Base-by-base conservation (phyloP, 2,797 vertebrate genomes). In the Tangara arthus region DNA sequence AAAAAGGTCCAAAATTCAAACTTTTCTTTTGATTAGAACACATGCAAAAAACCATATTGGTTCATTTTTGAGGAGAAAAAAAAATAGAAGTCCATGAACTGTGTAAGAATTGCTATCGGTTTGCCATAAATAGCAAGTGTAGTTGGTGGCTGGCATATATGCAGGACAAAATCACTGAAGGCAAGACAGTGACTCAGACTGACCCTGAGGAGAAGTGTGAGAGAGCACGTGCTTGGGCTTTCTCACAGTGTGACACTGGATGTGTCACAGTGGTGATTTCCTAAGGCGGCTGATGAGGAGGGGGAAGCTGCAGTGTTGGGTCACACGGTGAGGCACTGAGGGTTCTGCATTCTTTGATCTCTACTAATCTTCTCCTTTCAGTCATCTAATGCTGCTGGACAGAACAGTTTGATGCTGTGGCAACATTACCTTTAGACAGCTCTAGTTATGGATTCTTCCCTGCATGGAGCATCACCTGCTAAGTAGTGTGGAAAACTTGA, bases 261-360 rank as follows among this genome's bases (percentile, higher is more conserved):
- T 12, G 68, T 96, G 93, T 95, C 86, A 82, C 32, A 60, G 90
- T 64, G 90, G 44, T 89, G 83, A 95, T 92, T 66, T 90, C 77
- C 78, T 87, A 34, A 68, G 86, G 83, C 3, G 0, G 52, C 78
- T 93, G 93, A 95, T 15, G 53, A 75, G 89, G 86, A 93, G 86
- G 73, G 28, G 3, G 46, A 70, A 59, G 66, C 55, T 59, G 71
- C 59, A 82, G 47, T 46, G 34, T 63, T 87, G 60, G 70, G 86
- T 96, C 90, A 95, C 83, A 80, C 1, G 34, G 35, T 56, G 61
- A 30, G n/a, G 53, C 72, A 21, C 64, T 41, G 88, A 87, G 53
- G 41, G 49, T 15, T 90, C 77, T 90, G 81, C 21, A 0, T 46
- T 60, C 90, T 90, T 94, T 96, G 81, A 94, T 96, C 90, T 82